phyloP scores from a whole-genome alignment of 1,140 invertebrate genomes.

The Dryas iulia region DNA sequence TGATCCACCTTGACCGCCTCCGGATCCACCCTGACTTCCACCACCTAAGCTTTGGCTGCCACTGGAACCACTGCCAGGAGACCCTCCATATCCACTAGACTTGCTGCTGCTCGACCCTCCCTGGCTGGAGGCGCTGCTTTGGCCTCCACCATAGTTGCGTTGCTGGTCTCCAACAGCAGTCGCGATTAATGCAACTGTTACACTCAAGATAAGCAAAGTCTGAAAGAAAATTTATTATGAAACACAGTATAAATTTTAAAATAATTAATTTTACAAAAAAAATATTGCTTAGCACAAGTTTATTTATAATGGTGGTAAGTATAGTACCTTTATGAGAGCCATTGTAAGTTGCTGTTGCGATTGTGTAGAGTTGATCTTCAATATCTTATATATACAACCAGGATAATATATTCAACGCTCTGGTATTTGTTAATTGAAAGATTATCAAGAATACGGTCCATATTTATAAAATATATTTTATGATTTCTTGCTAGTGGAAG shows the following conservation, averaged over 20 bases:
- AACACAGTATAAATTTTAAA: not conserved
- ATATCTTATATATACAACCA: conserved; percentile 14
- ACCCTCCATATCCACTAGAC: not conserved
- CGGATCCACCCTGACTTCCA: not conserved
- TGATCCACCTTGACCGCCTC: conserved; percentile 9
- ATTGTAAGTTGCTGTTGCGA: conserved; percentile 6
- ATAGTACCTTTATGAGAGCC: conserved; percentile 14
- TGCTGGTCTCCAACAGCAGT: conserved; percentile 7
- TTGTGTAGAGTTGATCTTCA: not conserved
- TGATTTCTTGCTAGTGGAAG: not conserved
- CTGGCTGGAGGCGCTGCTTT: conserved; percentile 5
- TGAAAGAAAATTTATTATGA: conserved; percentile 1
- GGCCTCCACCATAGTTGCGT: conserved; percentile 1
- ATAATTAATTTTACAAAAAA: too few relatives aligned
- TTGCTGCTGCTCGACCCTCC: conserved; percentile 7
- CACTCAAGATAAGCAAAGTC: conserved; percentile 6
- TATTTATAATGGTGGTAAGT: not conserved
- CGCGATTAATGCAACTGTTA: conserved; percentile 9
- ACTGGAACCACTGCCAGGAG: conserved; percentile 6
- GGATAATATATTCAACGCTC: conserved; percentile 20
- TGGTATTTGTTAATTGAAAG: conserved; percentile 5
- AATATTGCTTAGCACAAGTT: not conserved
- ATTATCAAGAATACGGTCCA: conserved; percentile 7
- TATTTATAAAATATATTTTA: not conserved
- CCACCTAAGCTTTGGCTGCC: conserved; percentile 6